A percentile compares a stretch with the other conserved stretches of the same genome.
Conservation (phyloP, 2,888 invertebrate species). For the Drosophila hamatofila region DNA sequence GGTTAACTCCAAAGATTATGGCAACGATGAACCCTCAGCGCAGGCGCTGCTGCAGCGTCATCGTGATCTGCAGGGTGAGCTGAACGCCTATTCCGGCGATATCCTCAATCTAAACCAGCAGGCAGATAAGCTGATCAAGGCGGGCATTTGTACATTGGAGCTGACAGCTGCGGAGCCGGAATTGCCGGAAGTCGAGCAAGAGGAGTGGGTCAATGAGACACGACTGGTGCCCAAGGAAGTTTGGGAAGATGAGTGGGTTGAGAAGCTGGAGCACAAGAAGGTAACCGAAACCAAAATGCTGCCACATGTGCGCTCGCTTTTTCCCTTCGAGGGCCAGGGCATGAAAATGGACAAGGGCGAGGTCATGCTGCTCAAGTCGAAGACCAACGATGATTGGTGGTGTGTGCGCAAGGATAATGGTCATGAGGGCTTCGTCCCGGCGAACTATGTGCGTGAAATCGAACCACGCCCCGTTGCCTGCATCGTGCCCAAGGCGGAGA, state of each 20-base stretch:
- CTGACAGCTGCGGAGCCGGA: conserved; percentile 87
- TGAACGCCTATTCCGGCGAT: conserved; percentile 95
- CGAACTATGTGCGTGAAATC: conserved; percentile 97
- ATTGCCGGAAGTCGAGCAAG: conserved; percentile 87
- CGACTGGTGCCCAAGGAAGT: conserved; percentile 95
- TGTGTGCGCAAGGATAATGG: conserved; percentile 97
- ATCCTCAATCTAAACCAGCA: conserved; percentile 92
- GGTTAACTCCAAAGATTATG: conserved; percentile 95
- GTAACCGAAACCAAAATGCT: conserved; percentile 94
- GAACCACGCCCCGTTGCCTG: conserved; percentile 94
- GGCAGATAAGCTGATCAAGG: conserved; percentile 90
- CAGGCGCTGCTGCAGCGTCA: conserved; percentile 95
- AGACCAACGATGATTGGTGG: conserved; percentile 99
- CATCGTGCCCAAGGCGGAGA: conserved; percentile 94
- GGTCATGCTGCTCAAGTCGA: conserved; percentile 95
- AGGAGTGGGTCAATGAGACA: conserved; percentile 92
- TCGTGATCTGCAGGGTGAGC: conserved; percentile 93
- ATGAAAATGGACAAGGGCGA: conserved; percentile 97
- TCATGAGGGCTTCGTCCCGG: conserved; percentile 98
- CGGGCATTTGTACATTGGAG: conserved; percentile 89
- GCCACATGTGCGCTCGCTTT: conserved; percentile 94
- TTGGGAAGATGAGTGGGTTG: conserved; percentile 96
- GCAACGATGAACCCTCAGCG: conserved; percentile 96
- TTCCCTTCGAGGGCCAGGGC: conserved; percentile 96
- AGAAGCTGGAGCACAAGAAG: conserved; percentile 93